Percentiles rank a stretch among this genome's conserved stretches.
phyloP scores from a whole-genome alignment of 2,888 invertebrate genomes.

The Salpingus planirostris region DNA sequence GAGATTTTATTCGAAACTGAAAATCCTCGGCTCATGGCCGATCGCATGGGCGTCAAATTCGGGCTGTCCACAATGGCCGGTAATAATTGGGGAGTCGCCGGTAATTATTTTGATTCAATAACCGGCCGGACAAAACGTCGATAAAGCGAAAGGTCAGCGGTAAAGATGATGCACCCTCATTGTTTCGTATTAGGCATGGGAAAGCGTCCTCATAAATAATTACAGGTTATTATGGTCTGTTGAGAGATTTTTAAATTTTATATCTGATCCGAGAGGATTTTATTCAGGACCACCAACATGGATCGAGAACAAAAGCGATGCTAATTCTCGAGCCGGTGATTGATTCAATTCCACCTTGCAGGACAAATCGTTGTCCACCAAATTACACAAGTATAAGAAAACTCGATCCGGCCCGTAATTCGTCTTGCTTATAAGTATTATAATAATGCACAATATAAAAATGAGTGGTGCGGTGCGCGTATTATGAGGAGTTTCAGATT shows the following conservation, averaged over 20 bases:
- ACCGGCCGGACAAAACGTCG: conserved; percentile 1
- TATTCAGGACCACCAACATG: conserved; percentile 36
- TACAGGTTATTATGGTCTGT: conserved; percentile 33
- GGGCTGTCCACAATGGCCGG: too few species aligned
- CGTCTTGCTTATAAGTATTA: not conserved
- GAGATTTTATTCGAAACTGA: too few species aligned
- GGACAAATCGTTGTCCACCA: too few species aligned
- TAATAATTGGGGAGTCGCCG: too few species aligned
- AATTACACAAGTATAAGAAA: too few species aligned
- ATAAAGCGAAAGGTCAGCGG: conserved; percentile 13
- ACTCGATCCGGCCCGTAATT: too few species aligned
- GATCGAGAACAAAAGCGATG: conserved; percentile 18
- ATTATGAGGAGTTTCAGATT: conserved; percentile 17
- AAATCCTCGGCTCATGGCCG: too few species aligned
- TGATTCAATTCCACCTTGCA: not conserved
- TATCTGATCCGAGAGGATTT: conserved; percentile 37
- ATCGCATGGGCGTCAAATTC: too few species aligned
- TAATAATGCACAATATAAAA: conserved; percentile 2
- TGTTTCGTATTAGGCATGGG: conserved; percentile 38
- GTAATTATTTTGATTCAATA: too few species aligned
- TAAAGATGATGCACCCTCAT: conserved; percentile 27
- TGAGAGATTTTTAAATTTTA: conserved; percentile 29
- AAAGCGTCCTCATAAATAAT: conserved; percentile 34
- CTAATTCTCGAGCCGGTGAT: not conserved
- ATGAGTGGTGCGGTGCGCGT: conserved; percentile 2